phyloP scores from a whole-genome alignment of 2,113 vertebrate genomes.

The Catharus bicknelli region DNA sequence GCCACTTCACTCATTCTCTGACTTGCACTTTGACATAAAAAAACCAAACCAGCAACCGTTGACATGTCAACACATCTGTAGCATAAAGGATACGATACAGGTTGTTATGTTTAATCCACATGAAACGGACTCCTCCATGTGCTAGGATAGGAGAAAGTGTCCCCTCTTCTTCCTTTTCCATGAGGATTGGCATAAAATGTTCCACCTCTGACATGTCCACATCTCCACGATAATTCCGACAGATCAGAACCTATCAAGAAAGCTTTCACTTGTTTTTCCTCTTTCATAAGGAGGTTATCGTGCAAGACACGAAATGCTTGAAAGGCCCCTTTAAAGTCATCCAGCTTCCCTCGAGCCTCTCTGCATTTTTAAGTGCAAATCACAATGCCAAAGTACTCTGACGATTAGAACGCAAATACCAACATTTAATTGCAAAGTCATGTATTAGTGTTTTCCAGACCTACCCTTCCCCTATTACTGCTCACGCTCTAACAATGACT shows the following conservation, averaged over 20 bases:
- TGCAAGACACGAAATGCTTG: accelerated
- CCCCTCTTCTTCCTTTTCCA: conserved; percentile 98
- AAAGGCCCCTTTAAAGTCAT: accelerated
- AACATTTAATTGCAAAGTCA: accelerated
- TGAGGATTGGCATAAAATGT: conserved; percentile 97
- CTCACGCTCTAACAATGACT: no score
- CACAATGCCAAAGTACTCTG: accelerated
- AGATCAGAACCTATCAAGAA: conserved; percentile 87
- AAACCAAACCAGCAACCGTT: no score
- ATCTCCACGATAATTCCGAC: conserved; percentile 94
- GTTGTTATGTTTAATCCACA: conserved; percentile 99
- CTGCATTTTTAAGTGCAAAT: accelerated
- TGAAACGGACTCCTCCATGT: conserved; percentile 94
- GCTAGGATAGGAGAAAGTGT: conserved; percentile 92
- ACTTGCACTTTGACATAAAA: conserved; percentile 11
- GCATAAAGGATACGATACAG: conserved; percentile 89
- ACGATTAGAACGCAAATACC: accelerated
- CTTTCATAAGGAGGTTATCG: accelerated
- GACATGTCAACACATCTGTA: accelerated
- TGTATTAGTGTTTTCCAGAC: accelerated
- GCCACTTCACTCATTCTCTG: background rate
- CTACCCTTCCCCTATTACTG: background rate
- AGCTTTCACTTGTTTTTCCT: background rate
- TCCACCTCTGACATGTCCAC: conserved; percentile 99
- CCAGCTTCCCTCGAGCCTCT: background rate